These are phyloP conservation scores for Diglossa brunneiventris DNA, from an alignment of 2,113 vertebrate species.

Conservation along the genomic window DNA sequence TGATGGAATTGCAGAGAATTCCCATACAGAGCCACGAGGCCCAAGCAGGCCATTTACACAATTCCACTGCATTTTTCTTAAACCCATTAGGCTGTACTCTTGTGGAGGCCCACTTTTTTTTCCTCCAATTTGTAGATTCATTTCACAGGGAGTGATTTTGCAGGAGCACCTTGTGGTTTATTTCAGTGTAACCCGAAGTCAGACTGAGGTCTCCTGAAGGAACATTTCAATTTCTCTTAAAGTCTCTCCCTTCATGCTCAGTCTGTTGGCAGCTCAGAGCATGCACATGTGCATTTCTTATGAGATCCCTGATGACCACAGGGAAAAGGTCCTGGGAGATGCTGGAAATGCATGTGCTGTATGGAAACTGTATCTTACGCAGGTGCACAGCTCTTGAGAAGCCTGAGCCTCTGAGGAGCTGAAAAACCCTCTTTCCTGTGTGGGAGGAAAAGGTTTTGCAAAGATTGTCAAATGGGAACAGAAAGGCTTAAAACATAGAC, in stretches of 20 bases:
- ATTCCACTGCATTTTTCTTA: not conserved
- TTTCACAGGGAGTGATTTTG: not conserved
- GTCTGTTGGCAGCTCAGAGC: slow-evolving; percentile 26
- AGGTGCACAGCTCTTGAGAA: slow-evolving; percentile 47
- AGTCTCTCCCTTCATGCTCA: not conserved
- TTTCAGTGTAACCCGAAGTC: not conserved
- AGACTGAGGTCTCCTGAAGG: not conserved
- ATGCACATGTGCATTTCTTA: slow-evolving; percentile 29
- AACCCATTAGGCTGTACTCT: not conserved
- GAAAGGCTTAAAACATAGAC: not conserved
- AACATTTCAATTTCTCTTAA: not conserved
- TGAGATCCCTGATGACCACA: not conserved
- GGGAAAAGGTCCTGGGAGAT: slow-evolving; percentile 7
- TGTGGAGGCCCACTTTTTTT: not conserved
- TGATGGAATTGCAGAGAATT: not conserved
- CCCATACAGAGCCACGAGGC: not conserved
- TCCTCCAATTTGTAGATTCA: not conserved
- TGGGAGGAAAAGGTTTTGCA: slow-evolving; percentile 25
- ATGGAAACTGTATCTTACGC: slow-evolving; percentile 37
- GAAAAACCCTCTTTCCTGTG: slow-evolving; percentile 35
- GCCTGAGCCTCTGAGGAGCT: not conserved
- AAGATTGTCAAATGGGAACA: not conserved
- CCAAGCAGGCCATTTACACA: not conserved
- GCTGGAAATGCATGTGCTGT: not conserved
- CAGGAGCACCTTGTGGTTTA: not conserved